Evolutionary conservation across 1,140 invertebrate genomes (phyloP).

Genomic region (Danaus melanippus): DNA sequence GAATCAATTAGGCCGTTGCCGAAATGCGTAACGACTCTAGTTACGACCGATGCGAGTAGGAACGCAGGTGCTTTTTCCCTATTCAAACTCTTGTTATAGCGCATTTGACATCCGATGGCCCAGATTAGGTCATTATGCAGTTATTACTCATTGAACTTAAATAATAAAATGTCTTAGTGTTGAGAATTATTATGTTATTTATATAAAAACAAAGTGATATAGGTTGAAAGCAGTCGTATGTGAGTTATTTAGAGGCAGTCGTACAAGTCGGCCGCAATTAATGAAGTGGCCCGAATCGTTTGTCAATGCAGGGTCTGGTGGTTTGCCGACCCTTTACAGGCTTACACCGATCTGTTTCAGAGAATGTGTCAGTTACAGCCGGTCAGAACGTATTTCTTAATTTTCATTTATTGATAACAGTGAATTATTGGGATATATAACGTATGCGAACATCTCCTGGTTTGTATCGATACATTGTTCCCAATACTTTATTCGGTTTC

Average conservation of each 20-base stretch:
- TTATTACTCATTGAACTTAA: conserved; percentile 26
- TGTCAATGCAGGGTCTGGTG: conserved; percentile 45
- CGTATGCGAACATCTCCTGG: no score
- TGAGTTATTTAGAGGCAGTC: conserved; percentile 65
- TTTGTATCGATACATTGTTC: no score
- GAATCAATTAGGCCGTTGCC: conserved; percentile 68
- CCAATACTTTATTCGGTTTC: no score
- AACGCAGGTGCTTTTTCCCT: conserved; percentile 66
- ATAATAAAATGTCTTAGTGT: no score
- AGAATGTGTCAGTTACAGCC: conserved; percentile 40
- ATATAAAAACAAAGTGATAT: conserved; percentile 6
- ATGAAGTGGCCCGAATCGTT: conserved; percentile 60
- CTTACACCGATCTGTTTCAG: conserved; percentile 40
- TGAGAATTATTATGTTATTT: neutral
- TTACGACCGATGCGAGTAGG: conserved; percentile 61
- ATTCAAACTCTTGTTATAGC: conserved; percentile 65
- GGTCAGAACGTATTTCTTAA: conserved; percentile 26
- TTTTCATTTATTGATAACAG: conserved; percentile 26
- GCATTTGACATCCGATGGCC: conserved; percentile 58
- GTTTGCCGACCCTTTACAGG: conserved; percentile 25
- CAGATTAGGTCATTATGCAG: conserved; percentile 66
- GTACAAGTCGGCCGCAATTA: conserved; percentile 57
- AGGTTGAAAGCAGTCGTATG: conserved; percentile 32
- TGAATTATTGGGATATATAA: conserved; percentile 10
- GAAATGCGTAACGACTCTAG: conserved; percentile 66